Conservation (phyloP, 1,140 invertebrate species). For the Drosophila chauvacae region DNA sequence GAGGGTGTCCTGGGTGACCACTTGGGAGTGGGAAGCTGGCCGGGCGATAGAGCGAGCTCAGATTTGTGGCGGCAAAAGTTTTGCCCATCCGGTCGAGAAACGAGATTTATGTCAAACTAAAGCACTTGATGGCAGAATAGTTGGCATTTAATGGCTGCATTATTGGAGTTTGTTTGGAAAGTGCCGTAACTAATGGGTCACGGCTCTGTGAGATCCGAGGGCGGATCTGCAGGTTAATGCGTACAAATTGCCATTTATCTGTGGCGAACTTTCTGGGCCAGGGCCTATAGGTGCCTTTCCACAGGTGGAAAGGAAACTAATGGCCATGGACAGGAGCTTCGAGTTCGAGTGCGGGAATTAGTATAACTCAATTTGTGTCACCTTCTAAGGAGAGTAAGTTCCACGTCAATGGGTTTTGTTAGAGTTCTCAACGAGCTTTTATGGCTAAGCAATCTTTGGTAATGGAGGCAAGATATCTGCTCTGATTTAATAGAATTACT, state of each 20-base stretch:
- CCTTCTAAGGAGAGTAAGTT: not conserved
- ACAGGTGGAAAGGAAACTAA: constrained; percentile 37
- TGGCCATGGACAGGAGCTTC: constrained; percentile 17
- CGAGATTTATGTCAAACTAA: constrained; percentile 81
- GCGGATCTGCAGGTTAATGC: constrained; percentile 35
- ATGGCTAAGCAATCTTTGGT: not conserved
- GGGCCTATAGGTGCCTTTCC: constrained; percentile 6
- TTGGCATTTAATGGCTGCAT: constrained; percentile 81
- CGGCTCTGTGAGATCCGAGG: constrained; percentile 34
- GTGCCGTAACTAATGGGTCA: constrained; percentile 72
- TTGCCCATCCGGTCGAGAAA: constrained; percentile 60
- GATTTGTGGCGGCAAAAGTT: constrained; percentile 67
- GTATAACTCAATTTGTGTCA: constrained; percentile 31
- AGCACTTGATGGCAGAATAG: constrained; percentile 79
- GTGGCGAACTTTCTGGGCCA: constrained; percentile 21
- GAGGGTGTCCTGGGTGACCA: not conserved
- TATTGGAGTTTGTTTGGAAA: constrained; percentile 75
- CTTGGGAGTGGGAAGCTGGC: constrained; percentile 19
- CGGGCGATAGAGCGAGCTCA: constrained; percentile 11
- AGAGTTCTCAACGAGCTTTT: not conserved
- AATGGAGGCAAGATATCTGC: not conserved
- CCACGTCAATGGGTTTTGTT: constrained; percentile 1
- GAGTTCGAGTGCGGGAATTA: constrained; percentile 29
- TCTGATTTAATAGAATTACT: not conserved
- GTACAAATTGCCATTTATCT: constrained; percentile 60